Percentiles rank a stretch among this genome's conserved stretches.
Conservation (phyloP, 2,113 vertebrate genomes). For the Xyliphius kryptos region DNA sequence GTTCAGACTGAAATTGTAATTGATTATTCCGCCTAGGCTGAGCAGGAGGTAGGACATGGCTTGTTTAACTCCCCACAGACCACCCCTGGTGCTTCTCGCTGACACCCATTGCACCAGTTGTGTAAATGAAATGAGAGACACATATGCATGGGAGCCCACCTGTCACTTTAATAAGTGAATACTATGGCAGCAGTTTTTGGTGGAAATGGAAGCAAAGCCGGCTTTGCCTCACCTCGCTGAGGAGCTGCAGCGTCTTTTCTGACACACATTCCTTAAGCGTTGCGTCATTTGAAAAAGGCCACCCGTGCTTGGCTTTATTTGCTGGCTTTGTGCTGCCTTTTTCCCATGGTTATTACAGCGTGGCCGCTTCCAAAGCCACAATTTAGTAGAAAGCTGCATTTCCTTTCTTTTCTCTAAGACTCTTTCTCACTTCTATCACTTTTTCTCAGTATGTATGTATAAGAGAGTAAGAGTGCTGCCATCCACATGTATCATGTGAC, state of each 20-base stretch:
- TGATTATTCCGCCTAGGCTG: conserved; percentile 45
- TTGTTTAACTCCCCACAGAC: conserved; percentile 34
- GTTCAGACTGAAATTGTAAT: conserved; percentile 39
- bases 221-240: conserved; percentile 22
- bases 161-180: conserved; percentile 44
- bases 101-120: conserved; percentile 29
- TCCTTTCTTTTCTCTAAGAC: no score
- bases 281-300: conserved; percentile 45
- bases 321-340: conserved; percentile 40
- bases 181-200: conserved; percentile 40
- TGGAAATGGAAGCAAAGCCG: conserved; percentile 36
- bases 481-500: conserved; percentile 12
- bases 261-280: conserved; percentile 45
- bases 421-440: conserved; percentile 27
- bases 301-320: conserved; percentile 43
- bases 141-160: conserved; percentile 40
- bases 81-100: conserved; percentile 21
- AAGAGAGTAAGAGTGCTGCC: no score
- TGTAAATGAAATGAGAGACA: conserved; percentile 32
- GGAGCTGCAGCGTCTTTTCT: conserved; percentile 31
- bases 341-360: conserved; percentile 42
- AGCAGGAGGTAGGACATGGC: conserved; percentile 31
- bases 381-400: conserved; percentile 33
- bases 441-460: no score
- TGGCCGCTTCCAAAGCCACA: conserved; percentile 35